These are phyloP conservation scores for Cylloceria caligata DNA, from an alignment of 2,888 invertebrate genomes.

Conservation along the genomic window DNA sequence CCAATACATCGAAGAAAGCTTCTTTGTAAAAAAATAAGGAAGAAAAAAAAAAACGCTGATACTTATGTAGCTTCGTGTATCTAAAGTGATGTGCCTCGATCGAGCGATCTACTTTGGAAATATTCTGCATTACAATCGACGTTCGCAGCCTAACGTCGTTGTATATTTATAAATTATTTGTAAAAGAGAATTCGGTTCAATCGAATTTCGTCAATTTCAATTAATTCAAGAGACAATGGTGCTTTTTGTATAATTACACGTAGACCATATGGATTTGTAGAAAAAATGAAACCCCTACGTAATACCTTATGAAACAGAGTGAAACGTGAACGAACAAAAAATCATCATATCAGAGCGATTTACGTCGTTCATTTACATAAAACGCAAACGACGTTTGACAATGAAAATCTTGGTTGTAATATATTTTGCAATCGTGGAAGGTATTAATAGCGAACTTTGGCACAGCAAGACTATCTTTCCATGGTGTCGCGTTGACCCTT, in stretches of 20 bases:
- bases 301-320: slow-evolving; percentile 65
- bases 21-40: slow-evolving; percentile 37
- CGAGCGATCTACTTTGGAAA: slow-evolving; percentile 48
- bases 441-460: slow-evolving; percentile 36
- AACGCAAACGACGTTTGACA: slow-evolving; percentile 31
- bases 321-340: slow-evolving; percentile 28
- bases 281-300: slow-evolving; percentile 59
- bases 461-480: slow-evolving; percentile 39
- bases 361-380: slow-evolving; percentile 37
- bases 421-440: slow-evolving; percentile 51
- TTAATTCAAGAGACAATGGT: slow-evolving; percentile 57
- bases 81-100: slow-evolving; percentile 50
- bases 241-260: slow-evolving; percentile 72
- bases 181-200: slow-evolving; percentile 20
- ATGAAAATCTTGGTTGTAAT: slow-evolving; percentile 14
- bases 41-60: slow-evolving; percentile 18
- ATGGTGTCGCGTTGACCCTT: slow-evolving; percentile 6
- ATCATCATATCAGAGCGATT: slow-evolving; percentile 57
- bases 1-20: slow-evolving; percentile 62
- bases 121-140: slow-evolving; percentile 18
- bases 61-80: slow-evolving; percentile 42
- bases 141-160: slow-evolving; percentile 33
- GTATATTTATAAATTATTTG: slow-evolving; percentile 34
- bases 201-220: slow-evolving; percentile 39
- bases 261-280: slow-evolving; percentile 68